Conservation (phyloP, 2,113 vertebrate species). For the Ancistrus triradiatus region DNA sequence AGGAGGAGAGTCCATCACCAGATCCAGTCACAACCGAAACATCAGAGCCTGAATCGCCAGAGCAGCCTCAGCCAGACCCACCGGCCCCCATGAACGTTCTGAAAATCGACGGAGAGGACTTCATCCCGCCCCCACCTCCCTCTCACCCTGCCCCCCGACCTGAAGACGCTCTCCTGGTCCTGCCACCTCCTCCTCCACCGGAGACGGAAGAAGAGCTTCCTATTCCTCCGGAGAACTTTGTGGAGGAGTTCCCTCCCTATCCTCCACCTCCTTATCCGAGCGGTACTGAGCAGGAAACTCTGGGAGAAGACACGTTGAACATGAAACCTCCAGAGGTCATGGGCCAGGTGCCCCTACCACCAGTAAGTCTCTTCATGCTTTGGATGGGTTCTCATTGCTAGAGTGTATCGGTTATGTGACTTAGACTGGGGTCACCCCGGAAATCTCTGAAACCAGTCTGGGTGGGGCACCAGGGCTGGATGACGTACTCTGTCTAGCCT, state of each 20-base stretch:
- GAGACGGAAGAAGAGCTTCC: conserved; percentile 60
- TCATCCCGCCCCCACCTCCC: conserved; percentile 63
- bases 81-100: not conserved
- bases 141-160: conserved; percentile 65
- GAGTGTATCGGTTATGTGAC: no score
- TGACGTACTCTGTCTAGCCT: no score
- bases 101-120: conserved; percentile 54
- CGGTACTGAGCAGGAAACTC: conserved; percentile 79
- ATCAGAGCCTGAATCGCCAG: conserved; percentile 26
- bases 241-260: conserved; percentile 93
- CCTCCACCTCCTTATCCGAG: conserved; percentile 93
- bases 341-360: conserved; percentile 85
- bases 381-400: no score
- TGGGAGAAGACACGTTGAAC: conserved; percentile 79
- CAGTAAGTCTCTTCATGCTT: no score
- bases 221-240: conserved; percentile 73
- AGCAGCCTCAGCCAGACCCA: conserved; percentile 50
- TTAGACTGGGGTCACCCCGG: no score
- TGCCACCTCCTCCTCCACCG: conserved; percentile 30
- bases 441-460: no score
- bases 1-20: conserved; percentile 55
- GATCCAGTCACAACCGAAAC: not conserved
- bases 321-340: conserved; percentile 92
- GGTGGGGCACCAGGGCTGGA: no score
- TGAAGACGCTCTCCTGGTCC: conserved; percentile 54